Percentiles rank a stretch among this genome's conserved stretches.
Conservation (phyloP, 2,797 vertebrate species). For the Malurus splendens region DNA sequence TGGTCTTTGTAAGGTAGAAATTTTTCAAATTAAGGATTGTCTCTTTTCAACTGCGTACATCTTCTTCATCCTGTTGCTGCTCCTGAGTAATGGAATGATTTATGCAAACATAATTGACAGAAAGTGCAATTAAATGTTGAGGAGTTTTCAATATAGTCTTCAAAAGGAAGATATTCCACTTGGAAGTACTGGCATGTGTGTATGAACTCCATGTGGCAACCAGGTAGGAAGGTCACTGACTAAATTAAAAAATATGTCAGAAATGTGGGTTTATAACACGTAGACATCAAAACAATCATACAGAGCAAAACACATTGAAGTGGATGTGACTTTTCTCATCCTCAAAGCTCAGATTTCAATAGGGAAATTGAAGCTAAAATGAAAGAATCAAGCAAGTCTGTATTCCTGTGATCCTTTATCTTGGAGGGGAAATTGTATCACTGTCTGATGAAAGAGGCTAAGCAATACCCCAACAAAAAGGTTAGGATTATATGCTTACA, state of each 20-base stretch:
- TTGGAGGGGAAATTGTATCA: background rate
- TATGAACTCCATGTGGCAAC: background rate
- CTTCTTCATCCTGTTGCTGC: background rate
- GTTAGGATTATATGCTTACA: background rate
- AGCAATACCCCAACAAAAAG: background rate
- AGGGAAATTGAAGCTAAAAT: background rate
- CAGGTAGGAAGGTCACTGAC: background rate
- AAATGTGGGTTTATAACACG: background rate
- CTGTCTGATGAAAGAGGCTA: background rate
- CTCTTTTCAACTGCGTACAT: background rate
- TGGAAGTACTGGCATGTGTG: background rate
- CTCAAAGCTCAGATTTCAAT: conserved; percentile 34
- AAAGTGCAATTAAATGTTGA: background rate
- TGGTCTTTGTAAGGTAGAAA: background rate
- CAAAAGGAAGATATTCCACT: background rate
- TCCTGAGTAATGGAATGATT: background rate
- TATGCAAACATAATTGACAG: background rate
- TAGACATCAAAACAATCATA: conserved; percentile 5
- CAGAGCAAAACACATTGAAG: background rate
- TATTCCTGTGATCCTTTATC: background rate
- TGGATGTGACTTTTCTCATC: background rate
- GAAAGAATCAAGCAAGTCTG: background rate
- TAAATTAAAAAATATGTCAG: background rate
- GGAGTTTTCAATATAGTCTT: background rate
- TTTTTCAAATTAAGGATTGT: background rate